phyloP scores from a whole-genome alignment of 1,140 invertebrate genomes.

The Cyphomyrmex costatus region DNA sequence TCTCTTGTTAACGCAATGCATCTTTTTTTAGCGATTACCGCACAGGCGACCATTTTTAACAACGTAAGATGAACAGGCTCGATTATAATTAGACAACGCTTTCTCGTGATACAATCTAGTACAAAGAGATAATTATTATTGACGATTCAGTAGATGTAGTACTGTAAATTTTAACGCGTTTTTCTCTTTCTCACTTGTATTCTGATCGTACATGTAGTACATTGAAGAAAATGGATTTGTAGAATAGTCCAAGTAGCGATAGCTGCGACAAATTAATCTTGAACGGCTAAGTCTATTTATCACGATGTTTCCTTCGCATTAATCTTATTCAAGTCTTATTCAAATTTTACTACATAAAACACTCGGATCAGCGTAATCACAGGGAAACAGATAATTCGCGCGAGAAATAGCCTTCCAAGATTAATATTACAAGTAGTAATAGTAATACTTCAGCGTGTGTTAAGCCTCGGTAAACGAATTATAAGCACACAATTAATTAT shows the following conservation, averaged over 20 bases:
- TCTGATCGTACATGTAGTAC: conserved; percentile 8
- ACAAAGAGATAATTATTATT: conserved; percentile 14
- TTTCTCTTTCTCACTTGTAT: conserved; percentile 11
- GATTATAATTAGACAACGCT: conserved; percentile 42
- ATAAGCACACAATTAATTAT: conserved; percentile 11
- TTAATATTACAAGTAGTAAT: conserved; percentile 40
- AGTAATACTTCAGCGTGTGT: conserved; percentile 14
- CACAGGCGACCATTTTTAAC: conserved; percentile 30
- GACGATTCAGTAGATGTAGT: conserved; percentile 24
- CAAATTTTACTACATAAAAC: not conserved
- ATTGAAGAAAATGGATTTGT: conserved; percentile 38
- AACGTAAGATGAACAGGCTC: conserved; percentile 25
- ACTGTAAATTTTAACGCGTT: conserved; percentile 32
- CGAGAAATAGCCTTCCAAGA: conserved; percentile 52
- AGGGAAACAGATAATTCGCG: not conserved
- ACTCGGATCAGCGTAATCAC: not conserved
- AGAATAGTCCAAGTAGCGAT: conserved; percentile 54
- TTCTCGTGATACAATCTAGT: conserved; percentile 24
- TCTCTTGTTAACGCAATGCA: conserved; percentile 47
- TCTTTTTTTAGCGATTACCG: conserved; percentile 41
- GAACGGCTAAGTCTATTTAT: conserved; percentile 29
- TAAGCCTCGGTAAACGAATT: conserved; percentile 27
- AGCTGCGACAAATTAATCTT: conserved; percentile 53
- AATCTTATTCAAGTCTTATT: not conserved
- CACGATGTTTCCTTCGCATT: not conserved